Conservation (phyloP, 1,140 invertebrate genomes). For the Nebria ingens region DNA sequence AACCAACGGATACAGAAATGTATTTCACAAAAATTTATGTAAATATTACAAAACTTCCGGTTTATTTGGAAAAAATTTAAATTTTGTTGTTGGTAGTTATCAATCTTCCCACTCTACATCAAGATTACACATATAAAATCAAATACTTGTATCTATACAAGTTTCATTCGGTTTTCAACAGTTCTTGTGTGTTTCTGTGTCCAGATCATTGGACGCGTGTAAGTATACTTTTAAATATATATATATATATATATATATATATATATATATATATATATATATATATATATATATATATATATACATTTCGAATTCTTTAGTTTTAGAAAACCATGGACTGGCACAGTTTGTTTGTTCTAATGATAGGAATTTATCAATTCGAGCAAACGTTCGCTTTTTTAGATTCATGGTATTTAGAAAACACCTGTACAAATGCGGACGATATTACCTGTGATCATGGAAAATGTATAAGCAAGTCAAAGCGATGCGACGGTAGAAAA, state of each 20-base stretch:
- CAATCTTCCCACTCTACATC: too few relatives aligned
- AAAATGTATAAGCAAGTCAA: slow-evolving; percentile 30
- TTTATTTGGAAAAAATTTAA: too few relatives aligned
- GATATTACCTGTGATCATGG: slow-evolving; percentile 3
- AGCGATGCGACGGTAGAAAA: slow-evolving; percentile 56
- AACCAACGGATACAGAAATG: too few relatives aligned
- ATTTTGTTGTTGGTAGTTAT: too few relatives aligned
- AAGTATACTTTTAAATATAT: background rate
- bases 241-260: too few relatives aligned
- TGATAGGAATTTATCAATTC: background rate
- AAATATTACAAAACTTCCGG: too few relatives aligned
- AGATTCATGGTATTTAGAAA: background rate
- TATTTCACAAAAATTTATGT: too few relatives aligned
- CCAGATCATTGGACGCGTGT: background rate
- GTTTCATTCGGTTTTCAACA: background rate
- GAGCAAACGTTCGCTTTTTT: background rate
- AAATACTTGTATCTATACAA: too few relatives aligned
- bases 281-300: too few relatives aligned
- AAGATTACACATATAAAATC: too few relatives aligned
- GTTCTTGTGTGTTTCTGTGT: background rate
- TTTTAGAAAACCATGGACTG: background rate
- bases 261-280: too few relatives aligned
- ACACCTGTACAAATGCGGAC: background rate
- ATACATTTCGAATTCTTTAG: too few relatives aligned
- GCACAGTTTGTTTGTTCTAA: background rate